Conservation (phyloP, 2,113 vertebrate species). For the Mustela nigripes region DNA sequence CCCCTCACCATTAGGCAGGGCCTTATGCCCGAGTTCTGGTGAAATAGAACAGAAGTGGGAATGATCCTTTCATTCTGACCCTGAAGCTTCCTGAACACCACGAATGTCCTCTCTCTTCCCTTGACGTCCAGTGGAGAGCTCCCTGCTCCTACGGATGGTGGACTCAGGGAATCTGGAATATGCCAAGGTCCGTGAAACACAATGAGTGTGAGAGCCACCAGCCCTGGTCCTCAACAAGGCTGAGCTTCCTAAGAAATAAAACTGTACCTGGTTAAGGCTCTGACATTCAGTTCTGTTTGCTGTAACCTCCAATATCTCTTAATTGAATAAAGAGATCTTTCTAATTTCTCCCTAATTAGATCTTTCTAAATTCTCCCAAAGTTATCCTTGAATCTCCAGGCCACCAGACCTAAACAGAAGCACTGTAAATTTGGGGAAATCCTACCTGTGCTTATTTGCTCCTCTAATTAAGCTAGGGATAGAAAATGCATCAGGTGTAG, state of each 20-base stretch:
- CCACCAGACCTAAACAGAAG: neutral
- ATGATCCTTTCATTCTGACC: neutral
- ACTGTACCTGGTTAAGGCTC: neutral
- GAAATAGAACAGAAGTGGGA: neutral
- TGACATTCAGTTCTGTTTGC: neutral
- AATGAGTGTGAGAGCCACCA: neutral
- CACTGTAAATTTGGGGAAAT: neutral
- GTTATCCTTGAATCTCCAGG: neutral
- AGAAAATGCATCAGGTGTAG: neutral
- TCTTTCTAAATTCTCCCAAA: neutral
- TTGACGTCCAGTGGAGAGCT: neutral
- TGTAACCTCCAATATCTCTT: neutral
- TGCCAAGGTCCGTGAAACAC: neutral
- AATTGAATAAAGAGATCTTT: neutral
- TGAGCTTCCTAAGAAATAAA: neutral
- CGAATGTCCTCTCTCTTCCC: neutral
- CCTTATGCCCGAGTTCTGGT: neutral
- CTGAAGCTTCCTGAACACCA: neutral
- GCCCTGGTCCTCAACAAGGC: neutral
- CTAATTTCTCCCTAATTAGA: neutral
- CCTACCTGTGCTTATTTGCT: neutral
- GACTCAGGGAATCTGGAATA: neutral
- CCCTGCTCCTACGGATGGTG: neutral
- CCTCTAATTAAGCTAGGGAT: neutral
- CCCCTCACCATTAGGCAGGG: neutral